phyloP scores from a whole-genome alignment of 2,888 invertebrate genomes.

The Drosophila gaucha region DNA sequence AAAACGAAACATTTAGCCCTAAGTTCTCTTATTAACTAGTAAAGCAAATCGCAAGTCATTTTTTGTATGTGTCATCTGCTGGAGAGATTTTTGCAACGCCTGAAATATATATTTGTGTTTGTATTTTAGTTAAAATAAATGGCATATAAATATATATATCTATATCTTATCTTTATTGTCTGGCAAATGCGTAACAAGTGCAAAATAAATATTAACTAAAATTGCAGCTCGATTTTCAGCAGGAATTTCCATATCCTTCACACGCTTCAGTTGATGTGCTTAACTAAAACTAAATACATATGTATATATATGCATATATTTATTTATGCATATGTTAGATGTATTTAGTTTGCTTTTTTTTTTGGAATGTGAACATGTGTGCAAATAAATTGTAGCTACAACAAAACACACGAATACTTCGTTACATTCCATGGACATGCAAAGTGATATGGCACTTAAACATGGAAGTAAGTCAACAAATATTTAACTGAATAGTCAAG shows the following conservation, averaged over 20 bases:
- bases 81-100: conserved; percentile 38
- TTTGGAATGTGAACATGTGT: conserved; percentile 76
- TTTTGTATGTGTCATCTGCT: conserved; percentile 64
- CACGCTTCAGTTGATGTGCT: conserved; percentile 51
- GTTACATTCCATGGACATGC: conserved; percentile 33
- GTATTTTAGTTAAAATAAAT: conserved; percentile 58
- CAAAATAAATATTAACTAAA: conserved; percentile 70
- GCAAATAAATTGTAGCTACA: conserved; percentile 74
- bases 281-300: conserved; percentile 52
- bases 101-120: conserved; percentile 25
- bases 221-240: conserved; percentile 38
- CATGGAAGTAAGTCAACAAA: conserved; percentile 26
- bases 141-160: conserved; percentile 61
- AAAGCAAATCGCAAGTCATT: conserved; percentile 63
- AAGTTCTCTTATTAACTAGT: conserved; percentile 31
- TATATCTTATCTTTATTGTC: conserved; percentile 76
- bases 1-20: conserved; percentile 37
- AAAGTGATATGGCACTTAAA: conserved; percentile 48
- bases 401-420: conserved; percentile 43
- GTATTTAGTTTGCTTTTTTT: conserved; percentile 27
- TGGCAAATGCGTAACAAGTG: conserved; percentile 75
- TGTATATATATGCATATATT: conserved; percentile 9
- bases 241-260: conserved; percentile 42
- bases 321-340: conserved; percentile 67
- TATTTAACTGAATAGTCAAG: conserved; percentile 1